Evolutionary conservation across 2,797 vertebrate species (phyloP).

Genomic region (Myripristis murdjan): DNA sequence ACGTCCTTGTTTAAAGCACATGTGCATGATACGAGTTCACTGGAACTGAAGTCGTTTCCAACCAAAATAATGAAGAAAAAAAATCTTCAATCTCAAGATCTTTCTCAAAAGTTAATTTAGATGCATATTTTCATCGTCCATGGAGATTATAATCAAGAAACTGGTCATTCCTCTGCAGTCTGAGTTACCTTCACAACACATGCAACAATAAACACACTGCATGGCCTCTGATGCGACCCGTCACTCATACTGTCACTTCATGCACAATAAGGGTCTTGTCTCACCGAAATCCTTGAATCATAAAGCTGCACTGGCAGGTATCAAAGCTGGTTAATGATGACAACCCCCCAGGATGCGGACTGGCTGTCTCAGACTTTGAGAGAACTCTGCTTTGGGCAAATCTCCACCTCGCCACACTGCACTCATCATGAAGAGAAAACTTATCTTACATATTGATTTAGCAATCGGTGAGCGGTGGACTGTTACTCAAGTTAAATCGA

Average conservation of each 20-base stretch:
- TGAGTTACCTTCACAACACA: slow-evolving; percentile 49
- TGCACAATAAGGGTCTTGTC: slow-evolving; percentile 42
- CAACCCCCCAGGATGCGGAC: no score
- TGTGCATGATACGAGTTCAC: slow-evolving; percentile 17
- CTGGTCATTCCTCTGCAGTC: slow-evolving; percentile 32
- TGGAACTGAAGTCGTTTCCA: slow-evolving; percentile 24
- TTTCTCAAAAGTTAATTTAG: slow-evolving; percentile 12
- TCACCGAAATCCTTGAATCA: slow-evolving; percentile 17
- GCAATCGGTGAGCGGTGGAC: slow-evolving; percentile 24
- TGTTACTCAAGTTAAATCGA: slow-evolving; percentile 19
- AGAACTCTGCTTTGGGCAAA: slow-evolving; percentile 20
- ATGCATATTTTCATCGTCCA: slow-evolving; percentile 39
- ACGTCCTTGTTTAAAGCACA: slow-evolving; percentile 13
- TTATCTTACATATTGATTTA: slow-evolving; percentile 6
- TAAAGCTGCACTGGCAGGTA: neutral
- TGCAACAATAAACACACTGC: slow-evolving; percentile 54
- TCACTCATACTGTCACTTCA: slow-evolving; percentile 8
- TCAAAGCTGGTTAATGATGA: no score
- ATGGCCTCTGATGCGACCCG: slow-evolving; percentile 31
- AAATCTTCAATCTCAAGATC: slow-evolving; percentile 5
- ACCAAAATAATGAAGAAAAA: slow-evolving; percentile 14
- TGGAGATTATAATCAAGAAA: slow-evolving; percentile 32
- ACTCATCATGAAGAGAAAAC: slow-evolving; percentile 7
- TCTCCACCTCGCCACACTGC: neutral
- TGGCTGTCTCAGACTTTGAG: slow-evolving; percentile 12